Conservation (phyloP, 1,140 invertebrate genomes). For the Zaprionus ornatus region DNA sequence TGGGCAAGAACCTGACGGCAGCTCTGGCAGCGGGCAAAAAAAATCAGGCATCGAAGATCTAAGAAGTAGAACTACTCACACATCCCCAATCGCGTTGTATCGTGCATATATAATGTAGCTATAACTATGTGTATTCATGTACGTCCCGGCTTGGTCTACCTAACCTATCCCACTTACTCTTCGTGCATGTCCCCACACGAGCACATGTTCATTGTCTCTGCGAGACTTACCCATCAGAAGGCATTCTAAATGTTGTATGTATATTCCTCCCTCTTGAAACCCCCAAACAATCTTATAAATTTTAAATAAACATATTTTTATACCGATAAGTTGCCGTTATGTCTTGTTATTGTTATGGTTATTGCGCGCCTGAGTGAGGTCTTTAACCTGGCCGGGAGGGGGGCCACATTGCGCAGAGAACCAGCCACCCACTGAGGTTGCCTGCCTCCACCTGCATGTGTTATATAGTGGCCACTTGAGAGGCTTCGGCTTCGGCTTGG, state of each 20-base stretch:
- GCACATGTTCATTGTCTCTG: conserved; percentile 70
- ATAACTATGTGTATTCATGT: background rate
- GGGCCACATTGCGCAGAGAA: background rate
- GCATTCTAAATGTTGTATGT: conserved; percentile 15
- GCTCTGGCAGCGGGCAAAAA: conserved; percentile 84
- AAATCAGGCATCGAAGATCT: conserved; percentile 62
- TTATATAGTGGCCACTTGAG: conserved; percentile 58
- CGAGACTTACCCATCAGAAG: conserved; percentile 56
- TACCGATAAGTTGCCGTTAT: conserved; percentile 35
- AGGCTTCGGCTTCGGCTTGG: conserved; percentile 65
- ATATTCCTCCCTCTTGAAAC: conserved; percentile 9
- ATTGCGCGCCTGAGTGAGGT: conserved; percentile 43
- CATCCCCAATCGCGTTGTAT: background rate
- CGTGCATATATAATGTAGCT: conserved; percentile 1
- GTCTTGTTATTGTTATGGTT: conserved; percentile 10
- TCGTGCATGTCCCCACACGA: conserved; percentile 25
- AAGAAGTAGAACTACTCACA: conserved; percentile 27
- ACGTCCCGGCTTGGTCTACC: background rate
- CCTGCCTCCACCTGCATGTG: background rate
- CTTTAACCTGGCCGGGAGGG: conserved; percentile 58
- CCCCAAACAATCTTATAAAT: conserved; percentile 18
- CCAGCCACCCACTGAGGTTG: conserved; percentile 7
- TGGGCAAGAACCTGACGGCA: conserved; percentile 95
- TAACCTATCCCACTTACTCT: background rate
- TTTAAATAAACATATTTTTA: conserved; percentile 79